These are phyloP conservation scores for Uria aalge DNA, from an alignment of 2,113 vertebrate genomes.

Conservation along the genomic window DNA sequence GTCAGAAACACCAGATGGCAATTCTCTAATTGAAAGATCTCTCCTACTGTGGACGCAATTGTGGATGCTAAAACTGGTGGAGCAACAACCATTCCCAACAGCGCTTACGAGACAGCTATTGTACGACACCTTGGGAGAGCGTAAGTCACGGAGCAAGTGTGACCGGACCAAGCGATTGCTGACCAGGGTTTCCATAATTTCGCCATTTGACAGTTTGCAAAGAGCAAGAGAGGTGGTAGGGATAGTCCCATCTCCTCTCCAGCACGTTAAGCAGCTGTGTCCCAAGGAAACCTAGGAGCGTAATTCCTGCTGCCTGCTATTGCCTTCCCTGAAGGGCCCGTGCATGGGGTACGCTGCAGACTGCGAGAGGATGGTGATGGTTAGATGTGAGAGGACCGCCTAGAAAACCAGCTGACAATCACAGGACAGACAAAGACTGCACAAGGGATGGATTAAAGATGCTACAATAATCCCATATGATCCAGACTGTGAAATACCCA, in stretches of 20 bases:
- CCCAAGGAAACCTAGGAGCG: background rate
- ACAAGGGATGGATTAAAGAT: background rate
- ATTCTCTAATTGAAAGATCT: background rate
- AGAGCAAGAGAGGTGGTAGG: background rate
- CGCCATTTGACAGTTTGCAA: background rate
- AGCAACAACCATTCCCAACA: background rate
- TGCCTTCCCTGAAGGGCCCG: background rate
- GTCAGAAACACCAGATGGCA: background rate
- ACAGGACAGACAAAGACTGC: background rate
- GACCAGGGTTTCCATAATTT: background rate
- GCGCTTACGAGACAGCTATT: background rate
- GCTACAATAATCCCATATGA: background rate
- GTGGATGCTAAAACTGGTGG: background rate
- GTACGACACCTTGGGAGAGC: background rate
- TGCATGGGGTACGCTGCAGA: rapidly evolving
- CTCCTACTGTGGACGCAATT: background rate
- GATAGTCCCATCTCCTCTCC: background rate
- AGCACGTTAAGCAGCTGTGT: background rate
- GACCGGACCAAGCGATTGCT: background rate
- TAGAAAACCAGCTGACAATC: background rate
- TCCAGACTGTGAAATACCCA: background rate
- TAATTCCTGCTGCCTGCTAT: background rate
- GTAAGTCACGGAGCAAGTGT: background rate
- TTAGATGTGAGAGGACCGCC: background rate
- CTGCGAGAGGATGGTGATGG: background rate